Base-by-base conservation (phyloP, 1,140 invertebrate genomes). In the Paralvinella palmiformis region DNA sequence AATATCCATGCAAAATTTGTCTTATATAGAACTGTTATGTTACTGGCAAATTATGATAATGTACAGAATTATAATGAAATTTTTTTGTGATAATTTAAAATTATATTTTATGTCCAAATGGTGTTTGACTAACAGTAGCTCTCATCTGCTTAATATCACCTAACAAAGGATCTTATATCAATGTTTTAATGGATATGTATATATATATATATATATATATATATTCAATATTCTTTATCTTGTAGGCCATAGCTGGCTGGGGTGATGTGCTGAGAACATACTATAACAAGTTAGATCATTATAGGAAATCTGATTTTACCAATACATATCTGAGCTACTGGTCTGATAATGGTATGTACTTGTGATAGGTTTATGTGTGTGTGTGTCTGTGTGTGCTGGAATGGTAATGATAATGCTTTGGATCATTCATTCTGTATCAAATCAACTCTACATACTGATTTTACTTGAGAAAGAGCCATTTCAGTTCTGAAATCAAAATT, bases 311-410 rank as follows among this genome's bases (percentile, higher is more conserved):
- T 20, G 72, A 74, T 57, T 27, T 71, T 1, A 74, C 69, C 7
- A 62, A 62, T 33, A 74, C 68, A 33, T 68, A 74, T 52, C 63
- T 74, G 6, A 68, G 71, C 10, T 74, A 71, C 64, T 74, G 66
- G 64, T 72, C 71, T 35, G 71, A 74, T 37, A 71, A 70, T 63
- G 72, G 71, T 73, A n/a, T 41, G 10, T 41, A 13, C 37, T n/a
- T 41, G 37, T 41, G 37, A 10, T 41, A 13, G 37, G 10, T 41
- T 13, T 41, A 56, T 15, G 1, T 3, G 2, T 1, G n/a, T 56
- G 3, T 56, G 53, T 48, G 44, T 48, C n/a, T 48, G 2, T 10
- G n/a, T n/a, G n/a, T n/a, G n/a, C n/a, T n/a, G n/a, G n/a, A n/a
- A n/a, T n/a, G n/a, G n/a, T n/a, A n/a, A n/a, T n/a, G n/a, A n/a